A percentile compares a stretch with the other conserved stretches of the same genome.
phyloP scores from a whole-genome alignment of 1,140 invertebrate genomes.

The Drosophila sucinea region DNA sequence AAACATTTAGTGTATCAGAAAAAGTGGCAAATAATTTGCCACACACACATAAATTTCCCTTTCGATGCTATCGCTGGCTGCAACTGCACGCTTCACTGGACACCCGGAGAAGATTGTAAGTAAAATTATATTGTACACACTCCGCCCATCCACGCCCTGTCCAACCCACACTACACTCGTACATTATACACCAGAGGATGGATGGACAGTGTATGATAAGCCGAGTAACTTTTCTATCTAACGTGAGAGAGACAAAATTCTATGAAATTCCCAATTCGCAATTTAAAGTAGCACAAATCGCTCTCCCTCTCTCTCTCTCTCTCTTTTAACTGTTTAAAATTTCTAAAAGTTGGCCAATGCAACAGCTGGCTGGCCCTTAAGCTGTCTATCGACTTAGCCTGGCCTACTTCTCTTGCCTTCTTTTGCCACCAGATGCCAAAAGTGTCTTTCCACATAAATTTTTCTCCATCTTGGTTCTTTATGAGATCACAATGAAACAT shows the following conservation, averaged over 20 bases:
- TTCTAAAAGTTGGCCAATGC: neutral
- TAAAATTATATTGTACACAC: conserved; percentile 10
- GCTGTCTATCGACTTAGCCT: neutral
- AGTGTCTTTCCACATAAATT: no score
- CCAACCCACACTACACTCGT: neutral
- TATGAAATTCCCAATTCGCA: neutral
- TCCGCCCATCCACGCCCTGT: no score
- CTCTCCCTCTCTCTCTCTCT: neutral
- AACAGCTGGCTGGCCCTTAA: neutral
- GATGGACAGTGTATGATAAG: conserved; percentile 6
- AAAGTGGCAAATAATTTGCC: conserved; percentile 51
- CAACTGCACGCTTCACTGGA: conserved; percentile 46
- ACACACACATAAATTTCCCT: conserved; percentile 24
- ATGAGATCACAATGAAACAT: no score
- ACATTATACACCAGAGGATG: conserved; percentile 7
- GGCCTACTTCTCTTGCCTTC: no score
- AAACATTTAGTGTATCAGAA: conserved; percentile 15
- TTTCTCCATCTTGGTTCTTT: no score
- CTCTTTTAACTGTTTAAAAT: neutral
- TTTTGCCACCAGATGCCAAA: no score
- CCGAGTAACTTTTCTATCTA: conserved; percentile 1
- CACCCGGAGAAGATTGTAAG: conserved; percentile 9
- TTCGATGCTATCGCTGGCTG: conserved; percentile 32
- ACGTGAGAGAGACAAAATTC: neutral
- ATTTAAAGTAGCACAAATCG: conserved; percentile 1